A percentile compares a stretch with the other conserved stretches of the same genome.
These are phyloP conservation scores for Phoebastria nigripes DNA, from an alignment of 2,797 vertebrate species.

Conservation along the genomic window DNA sequence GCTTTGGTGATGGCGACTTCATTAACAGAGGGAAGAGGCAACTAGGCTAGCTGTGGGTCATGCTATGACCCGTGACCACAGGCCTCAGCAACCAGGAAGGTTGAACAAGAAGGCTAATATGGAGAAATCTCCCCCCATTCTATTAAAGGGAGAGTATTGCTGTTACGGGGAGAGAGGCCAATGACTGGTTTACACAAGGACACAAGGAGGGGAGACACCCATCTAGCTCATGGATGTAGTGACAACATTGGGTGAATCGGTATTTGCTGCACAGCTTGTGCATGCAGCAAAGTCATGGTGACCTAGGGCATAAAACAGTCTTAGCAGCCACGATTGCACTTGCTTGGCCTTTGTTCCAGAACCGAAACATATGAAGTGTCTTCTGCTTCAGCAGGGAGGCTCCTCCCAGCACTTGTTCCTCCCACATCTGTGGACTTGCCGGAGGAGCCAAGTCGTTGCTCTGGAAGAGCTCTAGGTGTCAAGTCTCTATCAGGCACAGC, in stretches of 20 bases:
- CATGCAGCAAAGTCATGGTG: not conserved
- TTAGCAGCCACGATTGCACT: not conserved
- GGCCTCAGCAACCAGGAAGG: not conserved
- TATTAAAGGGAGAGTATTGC: not conserved
- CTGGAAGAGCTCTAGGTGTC: not conserved
- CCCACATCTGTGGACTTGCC: fast-evolving
- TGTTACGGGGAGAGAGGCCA: not conserved
- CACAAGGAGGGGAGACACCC: not conserved
- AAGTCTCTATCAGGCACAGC: not conserved
- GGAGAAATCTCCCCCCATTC: not conserved
- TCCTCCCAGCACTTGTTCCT: not conserved
- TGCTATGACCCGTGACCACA: not conserved
- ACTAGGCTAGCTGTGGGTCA: not conserved
- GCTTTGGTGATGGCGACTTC: not conserved
- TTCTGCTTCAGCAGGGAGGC: not conserved
- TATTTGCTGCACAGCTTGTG: not conserved
- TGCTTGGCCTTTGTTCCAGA: slow-evolving; percentile 31
- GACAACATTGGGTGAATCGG: slow-evolving; percentile 27
- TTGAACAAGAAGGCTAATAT: not conserved
- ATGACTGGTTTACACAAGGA: not conserved
- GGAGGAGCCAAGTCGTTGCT: fast-evolving
- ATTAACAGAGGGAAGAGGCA: not conserved
- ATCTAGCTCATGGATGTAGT: not conserved
- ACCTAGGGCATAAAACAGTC: slow-evolving; percentile 8
- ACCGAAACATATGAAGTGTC: not conserved